Evolutionary conservation across 2,888 invertebrate genomes (phyloP).

Genomic region (Maniola hyperantus): DNA sequence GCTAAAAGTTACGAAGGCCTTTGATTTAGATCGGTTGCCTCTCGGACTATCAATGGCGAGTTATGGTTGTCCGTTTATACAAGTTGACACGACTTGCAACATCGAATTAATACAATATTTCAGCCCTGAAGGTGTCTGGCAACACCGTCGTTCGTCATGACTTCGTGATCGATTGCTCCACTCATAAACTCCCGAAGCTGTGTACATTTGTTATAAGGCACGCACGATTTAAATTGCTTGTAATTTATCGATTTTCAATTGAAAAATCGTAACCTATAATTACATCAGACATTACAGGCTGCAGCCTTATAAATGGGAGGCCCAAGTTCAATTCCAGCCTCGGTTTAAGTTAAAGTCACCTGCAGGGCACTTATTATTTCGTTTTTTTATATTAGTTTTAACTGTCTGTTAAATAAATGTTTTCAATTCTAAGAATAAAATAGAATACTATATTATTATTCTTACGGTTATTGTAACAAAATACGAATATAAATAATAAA

Average conservation of each 20-base stretch:
- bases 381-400: too few relatives aligned
- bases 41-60: conserved; percentile 13
- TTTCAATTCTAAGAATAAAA: too few relatives aligned
- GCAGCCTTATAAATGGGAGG: too few relatives aligned
- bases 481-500: too few relatives aligned
- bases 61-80: conserved; percentile 29
- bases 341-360: too few relatives aligned
- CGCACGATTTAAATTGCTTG: conserved; percentile 22
- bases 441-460: too few relatives aligned
- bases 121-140: conserved; percentile 37
- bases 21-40: not conserved
- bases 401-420: too few relatives aligned
- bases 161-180: conserved; percentile 39
- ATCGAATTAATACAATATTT: conserved; percentile 37
- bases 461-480: too few relatives aligned
- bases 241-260: conserved; percentile 14
- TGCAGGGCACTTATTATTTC: too few relatives aligned
- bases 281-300: not conserved
- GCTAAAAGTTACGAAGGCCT: not conserved
- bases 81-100: conserved; percentile 31
- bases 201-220: conserved; percentile 32
- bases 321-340: too few relatives aligned
- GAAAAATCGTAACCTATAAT: conserved; percentile 4
- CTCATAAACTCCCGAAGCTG: conserved; percentile 35
- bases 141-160: conserved; percentile 41